Percentiles rank a stretch among this genome's conserved stretches.
These are phyloP conservation scores for Tetranychus piercei DNA, from an alignment of 2,888 invertebrate genomes.

Conservation along the genomic window DNA sequence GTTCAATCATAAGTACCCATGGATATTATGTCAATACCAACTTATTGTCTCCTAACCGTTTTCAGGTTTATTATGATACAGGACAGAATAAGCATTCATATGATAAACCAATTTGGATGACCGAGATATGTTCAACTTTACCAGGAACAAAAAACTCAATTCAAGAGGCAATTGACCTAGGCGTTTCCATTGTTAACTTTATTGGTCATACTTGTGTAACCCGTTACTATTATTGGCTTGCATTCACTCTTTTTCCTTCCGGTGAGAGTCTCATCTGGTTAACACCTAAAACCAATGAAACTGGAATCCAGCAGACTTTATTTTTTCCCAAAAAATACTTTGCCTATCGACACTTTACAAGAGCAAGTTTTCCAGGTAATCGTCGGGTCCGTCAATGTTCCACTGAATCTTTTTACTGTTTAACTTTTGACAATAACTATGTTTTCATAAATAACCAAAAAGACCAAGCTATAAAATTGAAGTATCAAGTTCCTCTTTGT, in stretches of 20 bases:
- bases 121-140: background rate
- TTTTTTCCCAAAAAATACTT: constrained; percentile 7
- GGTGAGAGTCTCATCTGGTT: constrained; percentile 2
- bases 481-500: background rate
- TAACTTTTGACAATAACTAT: constrained; percentile 3
- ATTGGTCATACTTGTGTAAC: constrained; percentile 7
- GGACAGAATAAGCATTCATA: background rate
- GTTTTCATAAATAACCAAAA: background rate
- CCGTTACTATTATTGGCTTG: constrained; percentile 8
- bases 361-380: background rate
- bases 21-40: background rate
- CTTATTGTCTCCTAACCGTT: background rate
- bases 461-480: background rate
- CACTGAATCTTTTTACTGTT: background rate
- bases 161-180: constrained; percentile 5
- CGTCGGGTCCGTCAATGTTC: background rate
- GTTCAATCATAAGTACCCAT: background rate
- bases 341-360: background rate
- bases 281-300: background rate
- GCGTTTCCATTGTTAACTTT: background rate
- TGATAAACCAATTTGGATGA: constrained; percentile 3
- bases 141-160: background rate
- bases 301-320: background rate
- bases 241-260: background rate
- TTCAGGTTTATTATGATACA: background rate